These are phyloP conservation scores for Muscidifurax raptorellus DNA, from an alignment of 1,140 invertebrate genomes.

Conservation along the genomic window DNA sequence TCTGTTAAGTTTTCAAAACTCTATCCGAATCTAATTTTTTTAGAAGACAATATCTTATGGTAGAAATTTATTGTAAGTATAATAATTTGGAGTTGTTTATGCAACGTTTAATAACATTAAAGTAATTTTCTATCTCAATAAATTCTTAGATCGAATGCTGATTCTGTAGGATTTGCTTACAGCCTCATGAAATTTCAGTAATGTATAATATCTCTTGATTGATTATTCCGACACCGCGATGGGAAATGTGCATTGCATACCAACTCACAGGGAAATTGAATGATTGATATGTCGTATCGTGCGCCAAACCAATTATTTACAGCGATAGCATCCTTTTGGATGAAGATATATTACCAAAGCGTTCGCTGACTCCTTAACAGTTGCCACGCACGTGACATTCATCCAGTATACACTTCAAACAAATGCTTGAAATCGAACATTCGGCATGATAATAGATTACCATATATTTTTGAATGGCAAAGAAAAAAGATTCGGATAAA, in stretches of 20 bases:
- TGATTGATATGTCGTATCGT: conserved; percentile 41
- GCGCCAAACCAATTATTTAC: conserved; percentile 21
- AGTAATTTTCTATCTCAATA: neutral
- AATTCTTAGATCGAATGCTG: neutral
- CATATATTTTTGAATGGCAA: neutral
- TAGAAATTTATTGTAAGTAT: neutral
- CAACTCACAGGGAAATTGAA: conserved; percentile 1
- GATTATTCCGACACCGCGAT: conserved; percentile 7
- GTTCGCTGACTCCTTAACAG: neutral
- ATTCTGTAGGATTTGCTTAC: neutral
- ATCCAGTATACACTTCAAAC: neutral
- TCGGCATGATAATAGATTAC: neutral
- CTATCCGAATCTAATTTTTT: conserved; percentile 32
- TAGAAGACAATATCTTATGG: neutral
- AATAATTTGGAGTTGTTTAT: neutral
- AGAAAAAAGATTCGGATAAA: conserved; percentile 34
- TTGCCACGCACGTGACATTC: neutral
- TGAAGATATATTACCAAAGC: conserved; percentile 1
- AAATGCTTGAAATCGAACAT: neutral
- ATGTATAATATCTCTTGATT: neutral
- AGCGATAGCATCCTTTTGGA: neutral
- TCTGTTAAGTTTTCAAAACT: conserved; percentile 17
- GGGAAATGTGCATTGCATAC: neutral
- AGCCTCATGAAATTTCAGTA: neutral
- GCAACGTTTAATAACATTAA: neutral